Conservation (phyloP, 2,113 vertebrate genomes). For the Opisthocomus hoazin region DNA sequence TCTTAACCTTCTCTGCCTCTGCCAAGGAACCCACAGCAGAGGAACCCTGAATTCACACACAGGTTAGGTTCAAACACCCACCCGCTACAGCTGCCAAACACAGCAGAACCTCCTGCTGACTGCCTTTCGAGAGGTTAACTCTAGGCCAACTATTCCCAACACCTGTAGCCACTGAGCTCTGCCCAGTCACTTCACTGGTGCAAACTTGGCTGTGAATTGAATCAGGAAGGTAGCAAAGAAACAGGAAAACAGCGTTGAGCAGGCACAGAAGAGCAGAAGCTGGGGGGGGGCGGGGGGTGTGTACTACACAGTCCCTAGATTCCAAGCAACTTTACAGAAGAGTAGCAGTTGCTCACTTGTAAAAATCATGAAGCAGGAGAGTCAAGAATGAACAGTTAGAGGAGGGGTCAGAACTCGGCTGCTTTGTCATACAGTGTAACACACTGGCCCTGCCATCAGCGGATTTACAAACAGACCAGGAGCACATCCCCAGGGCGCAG, state of each 20-base stretch:
- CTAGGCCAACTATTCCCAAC: not conserved
- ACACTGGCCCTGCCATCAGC: not conserved
- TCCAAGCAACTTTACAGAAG: not conserved
- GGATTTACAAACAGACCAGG: not conserved
- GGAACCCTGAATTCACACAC: not conserved
- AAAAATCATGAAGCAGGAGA: not conserved
- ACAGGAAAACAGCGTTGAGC: rapidly evolving
- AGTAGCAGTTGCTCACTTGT: not conserved
- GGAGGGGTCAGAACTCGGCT: not conserved
- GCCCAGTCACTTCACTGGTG: not conserved
- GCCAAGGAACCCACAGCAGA: not conserved
- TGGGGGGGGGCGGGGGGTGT: too few relatives aligned
- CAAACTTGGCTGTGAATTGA: rapidly evolving
- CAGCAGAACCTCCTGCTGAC: not conserved
- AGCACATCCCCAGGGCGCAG: not conserved
- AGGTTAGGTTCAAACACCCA: not conserved
- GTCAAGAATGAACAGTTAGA: not conserved
- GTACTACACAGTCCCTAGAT: not conserved
- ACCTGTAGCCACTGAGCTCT: not conserved
- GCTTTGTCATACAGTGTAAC: not conserved
- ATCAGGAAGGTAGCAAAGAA: not conserved
- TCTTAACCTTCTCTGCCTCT: not conserved
- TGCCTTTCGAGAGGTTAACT: not conserved
- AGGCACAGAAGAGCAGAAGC: not conserved
- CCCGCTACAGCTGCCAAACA: not conserved